phyloP scores from a whole-genome alignment of 2,113 vertebrate species.

The Condylura cristata region DNA sequence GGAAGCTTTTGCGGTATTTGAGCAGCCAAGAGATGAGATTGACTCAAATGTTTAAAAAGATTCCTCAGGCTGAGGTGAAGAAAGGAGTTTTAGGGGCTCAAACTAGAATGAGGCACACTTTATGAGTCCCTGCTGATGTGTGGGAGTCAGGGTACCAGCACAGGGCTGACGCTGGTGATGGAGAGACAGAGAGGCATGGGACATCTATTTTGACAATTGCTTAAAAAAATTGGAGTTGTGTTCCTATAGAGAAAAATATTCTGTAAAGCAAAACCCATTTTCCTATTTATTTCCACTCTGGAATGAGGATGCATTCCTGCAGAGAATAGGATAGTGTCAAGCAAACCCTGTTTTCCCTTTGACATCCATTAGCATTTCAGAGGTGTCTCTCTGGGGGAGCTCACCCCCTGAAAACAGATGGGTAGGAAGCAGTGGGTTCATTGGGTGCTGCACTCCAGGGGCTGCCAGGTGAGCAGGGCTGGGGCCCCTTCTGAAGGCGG shows the following conservation, averaged over 20 bases:
- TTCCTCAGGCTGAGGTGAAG: background rate
- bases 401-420: accelerated
- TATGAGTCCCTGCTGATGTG: background rate
- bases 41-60: background rate
- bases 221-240: accelerated
- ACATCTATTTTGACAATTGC: background rate
- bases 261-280: background rate
- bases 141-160: accelerated
- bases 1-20: background rate
- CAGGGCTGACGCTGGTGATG: accelerated
- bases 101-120: too few species aligned
- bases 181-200: background rate
- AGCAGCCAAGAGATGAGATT: background rate
- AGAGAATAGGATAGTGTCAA: accelerated
- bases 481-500: accelerated
- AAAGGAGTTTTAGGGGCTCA: accelerated
- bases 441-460: accelerated
- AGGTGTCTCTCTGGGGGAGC: background rate
- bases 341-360: background rate
- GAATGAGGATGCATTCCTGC: accelerated
- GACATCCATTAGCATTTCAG: background rate
- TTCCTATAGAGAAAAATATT: background rate
- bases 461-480: accelerated
- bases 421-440: accelerated
- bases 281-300: background rate